Evolutionary conservation across 2,797 vertebrate species (phyloP).

Genomic region (Falco peregrinus): DNA sequence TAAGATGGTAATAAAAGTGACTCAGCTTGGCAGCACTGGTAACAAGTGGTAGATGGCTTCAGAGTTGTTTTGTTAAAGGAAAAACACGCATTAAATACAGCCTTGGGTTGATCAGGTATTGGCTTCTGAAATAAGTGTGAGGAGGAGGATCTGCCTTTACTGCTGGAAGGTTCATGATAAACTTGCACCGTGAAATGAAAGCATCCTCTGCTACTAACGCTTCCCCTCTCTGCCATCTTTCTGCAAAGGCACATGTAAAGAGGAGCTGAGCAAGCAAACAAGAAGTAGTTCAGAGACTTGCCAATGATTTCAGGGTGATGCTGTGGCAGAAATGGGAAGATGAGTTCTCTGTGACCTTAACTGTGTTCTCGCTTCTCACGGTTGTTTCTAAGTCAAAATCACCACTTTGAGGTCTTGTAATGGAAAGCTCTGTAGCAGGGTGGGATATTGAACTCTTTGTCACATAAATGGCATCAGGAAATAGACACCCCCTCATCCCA

Average conservation of each 20-base stretch:
- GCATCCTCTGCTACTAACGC: neutral
- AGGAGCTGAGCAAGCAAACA: neutral
- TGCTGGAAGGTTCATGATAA: neutral
- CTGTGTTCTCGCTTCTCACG: neutral
- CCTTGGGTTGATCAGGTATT: neutral
- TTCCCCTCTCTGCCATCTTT: neutral
- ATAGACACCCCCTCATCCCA: fast-evolving
- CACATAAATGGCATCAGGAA: neutral
- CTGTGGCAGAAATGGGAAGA: neutral
- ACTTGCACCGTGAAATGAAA: neutral
- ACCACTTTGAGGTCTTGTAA: neutral
- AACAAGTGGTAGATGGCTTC: neutral
- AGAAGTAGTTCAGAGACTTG: neutral
- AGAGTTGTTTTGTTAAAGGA: neutral
- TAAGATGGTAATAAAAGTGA: conserved; percentile 15
- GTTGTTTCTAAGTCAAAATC: neutral
- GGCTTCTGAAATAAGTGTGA: neutral
- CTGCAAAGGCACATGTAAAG: no score
- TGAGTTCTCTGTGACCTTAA: neutral
- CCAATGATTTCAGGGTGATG: neutral
- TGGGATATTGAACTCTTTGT: neutral
- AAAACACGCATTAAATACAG: neutral
- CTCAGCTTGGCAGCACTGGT: neutral
- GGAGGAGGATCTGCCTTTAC: neutral
- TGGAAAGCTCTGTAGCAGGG: neutral